A percentile compares a stretch with the other conserved stretches of the same genome.
phyloP scores from a whole-genome alignment of 2,113 vertebrate genomes.

The Solenodon paradoxus region DNA sequence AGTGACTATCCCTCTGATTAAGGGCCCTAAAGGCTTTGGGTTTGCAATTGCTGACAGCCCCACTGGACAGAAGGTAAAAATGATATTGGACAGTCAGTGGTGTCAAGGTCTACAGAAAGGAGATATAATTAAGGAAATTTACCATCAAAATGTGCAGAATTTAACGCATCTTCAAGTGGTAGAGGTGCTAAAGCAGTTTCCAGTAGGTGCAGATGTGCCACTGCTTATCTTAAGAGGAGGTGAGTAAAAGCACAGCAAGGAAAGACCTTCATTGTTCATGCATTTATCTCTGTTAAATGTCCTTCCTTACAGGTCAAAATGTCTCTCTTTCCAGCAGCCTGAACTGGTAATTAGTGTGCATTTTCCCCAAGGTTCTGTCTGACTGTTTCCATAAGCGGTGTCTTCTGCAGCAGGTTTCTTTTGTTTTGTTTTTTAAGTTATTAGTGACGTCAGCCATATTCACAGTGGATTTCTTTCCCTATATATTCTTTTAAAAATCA shows the following conservation, averaged over 20 bases:
- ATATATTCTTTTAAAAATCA: constrained; percentile 48
- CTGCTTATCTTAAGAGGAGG: constrained; percentile 96
- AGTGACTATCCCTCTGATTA: constrained; percentile 92
- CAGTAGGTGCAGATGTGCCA: constrained; percentile 93
- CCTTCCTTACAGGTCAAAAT: not conserved
- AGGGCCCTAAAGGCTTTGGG: constrained; percentile 96
- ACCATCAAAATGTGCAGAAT: constrained; percentile 95
- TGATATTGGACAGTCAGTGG: constrained; percentile 99
- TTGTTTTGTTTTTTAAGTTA: too few species aligned
- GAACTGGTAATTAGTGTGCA: not conserved
- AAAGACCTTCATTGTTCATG: not conserved
- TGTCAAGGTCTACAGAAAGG: constrained; percentile 96
- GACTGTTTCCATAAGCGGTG: not conserved
- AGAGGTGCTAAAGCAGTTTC: constrained; percentile 97
- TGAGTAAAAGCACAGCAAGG: constrained; percentile 70
- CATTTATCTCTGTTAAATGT: not conserved
- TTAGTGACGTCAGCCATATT: not conserved
- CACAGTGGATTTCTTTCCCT: constrained; percentile 33
- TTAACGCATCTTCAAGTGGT: constrained; percentile 96
- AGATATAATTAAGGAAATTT: constrained; percentile 97
- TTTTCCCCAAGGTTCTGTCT: constrained; percentile 13
- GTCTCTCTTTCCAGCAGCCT: not conserved
- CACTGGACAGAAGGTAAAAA: constrained; percentile 97
- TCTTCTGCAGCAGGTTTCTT: not conserved
- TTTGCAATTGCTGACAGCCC: constrained; percentile 98